These are phyloP conservation scores for Parauchenoglanis punctatus DNA, from an alignment of 2,797 vertebrate species.

Conservation along the genomic window DNA sequence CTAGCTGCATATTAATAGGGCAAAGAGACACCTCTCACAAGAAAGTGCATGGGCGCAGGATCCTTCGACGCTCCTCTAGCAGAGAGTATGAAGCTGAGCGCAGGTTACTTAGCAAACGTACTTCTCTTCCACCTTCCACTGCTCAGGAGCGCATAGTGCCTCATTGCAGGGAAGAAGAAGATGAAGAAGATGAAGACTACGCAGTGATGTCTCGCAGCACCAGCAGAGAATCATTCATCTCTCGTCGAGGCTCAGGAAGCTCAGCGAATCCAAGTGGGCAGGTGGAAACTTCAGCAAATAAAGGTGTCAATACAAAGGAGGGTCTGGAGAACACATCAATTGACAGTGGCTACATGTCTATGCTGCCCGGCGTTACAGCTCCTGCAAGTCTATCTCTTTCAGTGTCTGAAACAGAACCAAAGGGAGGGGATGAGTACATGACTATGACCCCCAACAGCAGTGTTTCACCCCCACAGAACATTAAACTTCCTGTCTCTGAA, in stretches of 20 bases:
- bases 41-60: conserved; percentile 73
- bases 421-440: conserved; percentile 81
- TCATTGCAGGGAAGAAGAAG: conserved; percentile 72
- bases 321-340: conserved; percentile 54
- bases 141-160: conserved; percentile 68
- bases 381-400: conserved; percentile 74
- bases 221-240: conserved; percentile 66
- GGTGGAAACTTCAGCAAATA: conserved; percentile 62
- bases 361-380: conserved; percentile 79
- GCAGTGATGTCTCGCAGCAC: conserved; percentile 79
- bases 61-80: conserved; percentile 75
- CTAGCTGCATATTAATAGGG: conserved; percentile 81
- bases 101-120: conserved; percentile 76
- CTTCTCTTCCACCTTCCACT: conserved; percentile 77
- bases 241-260: conserved; percentile 61
- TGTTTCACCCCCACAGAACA: conserved; percentile 78
- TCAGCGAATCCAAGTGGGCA: conserved; percentile 57
- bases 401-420: conserved; percentile 67
- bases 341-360: conserved; percentile 81
- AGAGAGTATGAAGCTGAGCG: conserved; percentile 76
- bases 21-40: conserved; percentile 71
- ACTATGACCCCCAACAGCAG: conserved; percentile 80
- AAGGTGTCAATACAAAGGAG: conserved; percentile 60
- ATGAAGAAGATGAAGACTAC: conserved; percentile 79
- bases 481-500: conserved; percentile 68